Evolutionary conservation across 1,140 invertebrate genomes (phyloP), one percentile per base, ranked within the genome.

Genomic region (Holotrichia oblita): DNA sequence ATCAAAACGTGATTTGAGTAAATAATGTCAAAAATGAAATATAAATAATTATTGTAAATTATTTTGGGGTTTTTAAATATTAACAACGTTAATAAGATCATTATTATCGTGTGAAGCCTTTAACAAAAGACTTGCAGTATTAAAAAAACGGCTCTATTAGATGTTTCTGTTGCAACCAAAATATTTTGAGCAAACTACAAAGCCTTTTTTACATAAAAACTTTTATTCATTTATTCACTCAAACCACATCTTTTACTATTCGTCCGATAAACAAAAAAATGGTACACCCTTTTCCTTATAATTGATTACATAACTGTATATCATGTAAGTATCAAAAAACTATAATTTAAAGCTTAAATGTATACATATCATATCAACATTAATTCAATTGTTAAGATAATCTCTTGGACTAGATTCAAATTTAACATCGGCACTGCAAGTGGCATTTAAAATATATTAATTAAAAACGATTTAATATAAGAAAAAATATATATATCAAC

Each of bases 361-460:
- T 69, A 69, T 69, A 69, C 61, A 27, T 34, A 17, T 22, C 22
- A 27, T 22, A 69, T 34, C 24, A 69, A 27, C 24, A 69, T 69
- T 22, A 69, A 69, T 69, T 69, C 22, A 69, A 69, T 34, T 34
- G 61, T 69, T 69, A 69, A 69, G 22, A 64, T 22, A 69, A 69
- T 69, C 61, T 69, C 22, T 17, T 69, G 20, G 8, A 34, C 61
- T 55, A 55, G 61, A 69, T 69, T 69, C 27, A 69, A 69, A 69
- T 69, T 69, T 69, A 69, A 69, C 61, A 69, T 34, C 27, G 61
- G 72, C 78, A 73, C 73, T 78, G 77, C 64, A 55, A 73, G 72
- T 42, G 27, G n/a, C 44, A 73, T 20, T 41, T 73, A 73, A 73
- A 24, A 73, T 55, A 69, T 69, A 69, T 34, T 44, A 69, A 76